Conservation (phyloP, 1,140 invertebrate species). For the Heliothis subflexa region DNA sequence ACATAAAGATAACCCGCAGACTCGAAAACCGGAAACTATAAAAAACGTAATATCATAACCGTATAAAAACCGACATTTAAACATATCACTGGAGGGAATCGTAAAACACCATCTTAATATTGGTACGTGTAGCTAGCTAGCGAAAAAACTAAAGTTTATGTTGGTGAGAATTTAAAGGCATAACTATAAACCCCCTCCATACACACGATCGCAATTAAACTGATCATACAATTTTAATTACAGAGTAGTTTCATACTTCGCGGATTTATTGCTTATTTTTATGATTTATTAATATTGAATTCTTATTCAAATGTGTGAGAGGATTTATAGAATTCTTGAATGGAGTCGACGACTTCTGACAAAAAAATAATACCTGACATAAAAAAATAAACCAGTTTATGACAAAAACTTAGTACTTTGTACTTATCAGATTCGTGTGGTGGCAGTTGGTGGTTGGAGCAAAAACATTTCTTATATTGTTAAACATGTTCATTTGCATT, state of each 20-base stretch:
- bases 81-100: slow-evolving; percentile 47
- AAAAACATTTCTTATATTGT: not conserved
- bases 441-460: too few species aligned
- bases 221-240: slow-evolving; percentile 38
- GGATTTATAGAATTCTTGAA: slow-evolving; percentile 10
- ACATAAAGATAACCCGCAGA: slow-evolving; percentile 52
- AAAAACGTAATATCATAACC: slow-evolving; percentile 50
- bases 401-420: slow-evolving; percentile 1
- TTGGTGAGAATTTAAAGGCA: slow-evolving; percentile 27
- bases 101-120: slow-evolving; percentile 48
- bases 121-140: slow-evolving; percentile 16
- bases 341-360: slow-evolving; percentile 25
- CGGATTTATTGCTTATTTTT: slow-evolving; percentile 33
- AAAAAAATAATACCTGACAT: slow-evolving; percentile 3
- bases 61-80: slow-evolving; percentile 48
- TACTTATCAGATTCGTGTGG: not conserved
- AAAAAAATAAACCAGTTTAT: not conserved
- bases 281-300: slow-evolving; percentile 38
- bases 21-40: slow-evolving; percentile 55
- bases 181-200: slow-evolving; percentile 4
- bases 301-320: slow-evolving; percentile 26
- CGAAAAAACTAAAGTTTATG: slow-evolving; percentile 22
- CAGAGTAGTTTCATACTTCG: slow-evolving; percentile 16
- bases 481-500: not conserved
- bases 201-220: slow-evolving; percentile 29